Evolutionary conservation across 2,888 invertebrate species (phyloP).

Genomic region (Drosophila koepferae): DNA sequence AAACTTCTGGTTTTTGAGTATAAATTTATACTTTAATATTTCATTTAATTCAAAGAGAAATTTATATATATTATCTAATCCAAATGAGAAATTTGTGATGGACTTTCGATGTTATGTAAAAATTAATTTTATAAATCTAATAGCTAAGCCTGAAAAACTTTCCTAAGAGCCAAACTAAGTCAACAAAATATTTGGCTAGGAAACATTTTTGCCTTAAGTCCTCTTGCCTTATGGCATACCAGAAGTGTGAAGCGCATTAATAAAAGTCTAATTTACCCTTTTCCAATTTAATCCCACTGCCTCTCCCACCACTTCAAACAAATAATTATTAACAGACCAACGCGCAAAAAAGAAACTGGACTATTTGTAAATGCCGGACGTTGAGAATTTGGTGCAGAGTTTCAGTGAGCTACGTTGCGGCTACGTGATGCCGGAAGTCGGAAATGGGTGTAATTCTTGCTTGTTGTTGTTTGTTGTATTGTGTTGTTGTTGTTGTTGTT

Average conservation of each 20-base stretch:
- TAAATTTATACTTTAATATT: too few species aligned
- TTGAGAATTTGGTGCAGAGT: slow-evolving; percentile 49
- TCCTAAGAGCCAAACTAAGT: neutral
- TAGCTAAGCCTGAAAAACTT: neutral
- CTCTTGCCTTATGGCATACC: slow-evolving; percentile 14
- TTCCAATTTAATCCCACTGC: neutral
- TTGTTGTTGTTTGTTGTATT: slow-evolving; percentile 19
- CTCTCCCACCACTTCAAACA: neutral
- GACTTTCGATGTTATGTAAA: neutral
- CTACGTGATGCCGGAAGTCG: slow-evolving; percentile 74
- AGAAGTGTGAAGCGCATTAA: slow-evolving; percentile 26
- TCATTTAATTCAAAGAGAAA: too few species aligned
- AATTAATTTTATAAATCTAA: neutral
- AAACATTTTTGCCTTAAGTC: neutral
- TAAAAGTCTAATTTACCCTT: slow-evolving; percentile 32
- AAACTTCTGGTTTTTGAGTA: too few species aligned
- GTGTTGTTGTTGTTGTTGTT: slow-evolving; percentile 16
- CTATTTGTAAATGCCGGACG: slow-evolving; percentile 58
- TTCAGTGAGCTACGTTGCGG: slow-evolving; percentile 46
- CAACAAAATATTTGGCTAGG: neutral
- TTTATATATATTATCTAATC: too few species aligned
- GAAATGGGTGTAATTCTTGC: slow-evolving; percentile 69
- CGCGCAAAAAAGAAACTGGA: slow-evolving; percentile 23
- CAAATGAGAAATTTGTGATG: too few species aligned
- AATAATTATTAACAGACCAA: slow-evolving; percentile 51